Evolutionary conservation across 2,797 vertebrate genomes (phyloP).

Genomic region (Bucorvus abyssinicus): DNA sequence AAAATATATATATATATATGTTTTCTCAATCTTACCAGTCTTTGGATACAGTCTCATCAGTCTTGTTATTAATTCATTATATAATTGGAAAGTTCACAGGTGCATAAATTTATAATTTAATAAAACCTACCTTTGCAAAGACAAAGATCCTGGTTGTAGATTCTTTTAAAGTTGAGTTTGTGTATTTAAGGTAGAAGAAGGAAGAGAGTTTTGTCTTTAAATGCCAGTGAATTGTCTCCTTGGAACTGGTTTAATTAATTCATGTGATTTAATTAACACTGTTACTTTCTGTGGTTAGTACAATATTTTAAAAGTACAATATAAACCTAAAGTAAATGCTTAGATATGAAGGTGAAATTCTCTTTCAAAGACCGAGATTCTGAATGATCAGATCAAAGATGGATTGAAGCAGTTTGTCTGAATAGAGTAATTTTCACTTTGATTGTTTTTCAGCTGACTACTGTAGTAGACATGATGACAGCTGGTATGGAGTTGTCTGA

Average conservation of each 20-base stretch:
- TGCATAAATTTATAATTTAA: neutral
- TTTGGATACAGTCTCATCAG: neutral
- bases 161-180: neutral
- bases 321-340: neutral
- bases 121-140: neutral
- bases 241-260: neutral
- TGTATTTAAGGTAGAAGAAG: neutral
- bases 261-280: neutral
- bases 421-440: constrained; percentile 33
- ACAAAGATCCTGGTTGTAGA: neutral
- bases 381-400: constrained; percentile 2
- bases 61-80: neutral
- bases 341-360: neutral
- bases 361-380: neutral
- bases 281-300: neutral
- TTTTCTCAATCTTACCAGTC: neutral
- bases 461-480: constrained; percentile 24
- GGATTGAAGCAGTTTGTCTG: constrained; percentile 7
- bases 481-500: constrained; percentile 38
- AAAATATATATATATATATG: too few species aligned
- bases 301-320: neutral
- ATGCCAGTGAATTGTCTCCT: neutral
- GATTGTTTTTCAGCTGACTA: neutral
- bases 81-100: neutral
- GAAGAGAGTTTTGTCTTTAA: neutral